Evolutionary conservation across 2,888 invertebrate genomes (phyloP), one percentile per base, ranked within the genome.

Genomic region (Tanytarsus gracilentus): DNA sequence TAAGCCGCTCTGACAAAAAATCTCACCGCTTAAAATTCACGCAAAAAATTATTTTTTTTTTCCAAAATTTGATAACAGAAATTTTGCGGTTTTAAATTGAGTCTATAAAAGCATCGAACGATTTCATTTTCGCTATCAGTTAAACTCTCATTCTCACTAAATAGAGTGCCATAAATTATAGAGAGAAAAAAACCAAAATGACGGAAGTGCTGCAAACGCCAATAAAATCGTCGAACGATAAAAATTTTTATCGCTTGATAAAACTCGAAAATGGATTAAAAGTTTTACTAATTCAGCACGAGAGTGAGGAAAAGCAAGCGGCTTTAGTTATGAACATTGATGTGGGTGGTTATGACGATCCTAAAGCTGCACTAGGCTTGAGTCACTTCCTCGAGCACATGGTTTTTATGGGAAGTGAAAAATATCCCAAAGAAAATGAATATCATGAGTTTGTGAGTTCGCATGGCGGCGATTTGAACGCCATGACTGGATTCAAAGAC

Each of bases 391-490:
- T 91, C 2, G 55, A 91, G 67, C 91, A 91, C 70, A 90, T 95
- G 93, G 72, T 95, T 18, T 94, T 93, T 69, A 93, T 94, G 93
- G 95, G 94, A 30, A 92, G 90, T 65, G 80, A 86, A 68, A 93
- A 91, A 69, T 94, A 85, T 71, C 90, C 87, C 7, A 78, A 82
- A 69, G 93, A 93, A 75, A 91, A 90, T 71, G 85, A 84, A 64
- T 88, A 89, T 68, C 89, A 90, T 73, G 76, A 85, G 1, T 89
- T 85, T 66, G 81, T 90, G 23, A 83, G 82, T 77, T 88, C 85
- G 77, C 83, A 85, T 69, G 91, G 93, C 3, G 95, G 94, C 4
- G 84, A 82, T 7, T 85, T 85, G 69, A 94, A 94, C 71, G 94
- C 93, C 1, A 82, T 83, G 29, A 95, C 95, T 0, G 92, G 91